phyloP scores from a whole-genome alignment of 23 tunicate species.

The Ciona savignyi region DNA sequence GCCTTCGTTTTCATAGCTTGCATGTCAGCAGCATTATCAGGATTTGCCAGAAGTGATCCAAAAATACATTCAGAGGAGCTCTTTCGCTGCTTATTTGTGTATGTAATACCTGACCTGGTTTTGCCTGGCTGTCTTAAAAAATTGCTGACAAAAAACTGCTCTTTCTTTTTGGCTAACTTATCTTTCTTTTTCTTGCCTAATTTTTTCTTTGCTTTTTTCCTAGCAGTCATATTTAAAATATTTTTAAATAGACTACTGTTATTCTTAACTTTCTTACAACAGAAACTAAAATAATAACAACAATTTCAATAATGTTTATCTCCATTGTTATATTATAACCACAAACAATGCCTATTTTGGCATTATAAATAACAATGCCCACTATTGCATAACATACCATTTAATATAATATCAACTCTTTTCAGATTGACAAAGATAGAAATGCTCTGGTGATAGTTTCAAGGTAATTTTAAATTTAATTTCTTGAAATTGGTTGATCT shows the following conservation, averaged over 20 bases:
- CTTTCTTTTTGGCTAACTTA: not conserved
- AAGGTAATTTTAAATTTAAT: slow-evolving; percentile 7
- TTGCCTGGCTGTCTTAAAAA: slow-evolving; percentile 38
- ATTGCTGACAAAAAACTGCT: slow-evolving; percentile 10
- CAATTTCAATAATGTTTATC: not conserved
- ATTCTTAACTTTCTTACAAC: too few relatives aligned
- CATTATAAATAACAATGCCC: not conserved
- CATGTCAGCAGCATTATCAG: not conserved
- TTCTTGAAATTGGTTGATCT: too few relatives aligned
- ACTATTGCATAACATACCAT: not conserved
- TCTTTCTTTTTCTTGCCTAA: not conserved
- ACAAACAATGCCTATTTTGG: not conserved
- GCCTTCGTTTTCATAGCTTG: not conserved
- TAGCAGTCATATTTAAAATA: not conserved
- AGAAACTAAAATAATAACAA: too few relatives aligned
- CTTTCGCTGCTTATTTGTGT: slow-evolving; percentile 4
- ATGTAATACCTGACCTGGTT: slow-evolving; percentile 33
- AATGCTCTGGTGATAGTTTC: slow-evolving; percentile 29
- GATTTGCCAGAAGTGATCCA: slow-evolving; percentile 15
- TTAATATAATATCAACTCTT: not conserved
- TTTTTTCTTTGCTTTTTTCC: slow-evolving; percentile 4
- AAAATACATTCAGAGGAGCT: slow-evolving; percentile 25
- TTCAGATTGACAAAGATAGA: slow-evolving; percentile 13
- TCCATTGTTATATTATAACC: not conserved
- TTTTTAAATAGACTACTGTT: too few relatives aligned